Base-by-base conservation (phyloP, 2,797 vertebrate genomes). In the Argya squamiceps region DNA sequence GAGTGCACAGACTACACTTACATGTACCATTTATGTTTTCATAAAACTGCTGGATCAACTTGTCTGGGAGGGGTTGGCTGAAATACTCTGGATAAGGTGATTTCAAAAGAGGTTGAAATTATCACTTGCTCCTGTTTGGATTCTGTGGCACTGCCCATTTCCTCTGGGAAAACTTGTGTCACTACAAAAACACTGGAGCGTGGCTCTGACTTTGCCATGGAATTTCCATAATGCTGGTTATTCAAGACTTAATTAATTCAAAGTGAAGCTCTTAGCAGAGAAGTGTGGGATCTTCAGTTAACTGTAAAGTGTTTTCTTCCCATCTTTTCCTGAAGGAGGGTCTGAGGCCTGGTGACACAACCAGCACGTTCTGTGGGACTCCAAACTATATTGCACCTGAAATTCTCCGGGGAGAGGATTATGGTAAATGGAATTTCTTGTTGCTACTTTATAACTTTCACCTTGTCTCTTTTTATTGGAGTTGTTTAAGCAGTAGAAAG, bases 331-430 rank as follows among this genome's bases (percentile, higher is more conserved):
- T 97, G 82, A 97, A 99, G 99, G 99, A 99, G 98, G 99, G 99
- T 39, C 97, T 99, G 96, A 99, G 99, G 94, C 99, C 99, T 29
- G 99, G 99, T 80, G 99, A 99, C 97, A 99, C 99, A 46, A 99
- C 99, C 32, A 99, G 99, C 98, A 99, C 99, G 2, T 99, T 99
- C 98, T 99, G 99, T 83, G 99, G 99, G 46, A 99, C 99, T 96
- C 99, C 99, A 84, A 99, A 99, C 98, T 99, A 99, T 95, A 99
- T 99, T 47, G 99, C 99, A 91, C 99, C 99, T 5, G 99, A 99
- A 97, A 99, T 99, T 97, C 98, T 99, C 80, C 92, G 99, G 97
- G 99, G 99, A 97, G 99, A 99, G 96, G 99, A 99, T 97, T 99
- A 99, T 44, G 99, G 99, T 99, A 98, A 95, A 85, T 69, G 7